These are phyloP conservation scores for Oryzias woworae DNA, from an alignment of 2,113 vertebrate genomes.

Conservation along the genomic window DNA sequence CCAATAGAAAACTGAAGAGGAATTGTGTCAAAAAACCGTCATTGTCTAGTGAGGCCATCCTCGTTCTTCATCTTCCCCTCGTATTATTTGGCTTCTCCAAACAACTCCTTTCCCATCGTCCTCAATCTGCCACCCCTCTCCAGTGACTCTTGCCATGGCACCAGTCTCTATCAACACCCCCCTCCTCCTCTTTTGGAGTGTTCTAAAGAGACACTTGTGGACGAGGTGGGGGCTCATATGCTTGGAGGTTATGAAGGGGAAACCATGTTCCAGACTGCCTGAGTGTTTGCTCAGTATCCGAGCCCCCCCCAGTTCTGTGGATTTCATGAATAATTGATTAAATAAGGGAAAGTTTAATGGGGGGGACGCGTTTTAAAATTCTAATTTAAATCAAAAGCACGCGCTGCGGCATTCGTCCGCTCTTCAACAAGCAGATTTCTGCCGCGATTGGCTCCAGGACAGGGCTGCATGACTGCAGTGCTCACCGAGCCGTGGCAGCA, in stretches of 20 bases:
- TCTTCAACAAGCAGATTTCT: constrained; percentile 53
- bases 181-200: constrained; percentile 42
- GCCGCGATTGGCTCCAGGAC: constrained; percentile 62
- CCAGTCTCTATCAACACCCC: constrained; percentile 35
- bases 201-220: constrained; percentile 65
- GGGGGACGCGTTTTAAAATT: constrained; percentile 78
- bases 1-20: too few relatives aligned
- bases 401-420: constrained; percentile 47
- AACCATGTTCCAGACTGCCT: constrained; percentile 53
- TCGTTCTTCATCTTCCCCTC: constrained; percentile 24
- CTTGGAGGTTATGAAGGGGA: constrained; percentile 53
- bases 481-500: constrained; percentile 41
- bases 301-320: constrained; percentile 54
- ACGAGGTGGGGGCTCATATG: constrained; percentile 27
- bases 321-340: constrained; percentile 80
- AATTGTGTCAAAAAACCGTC: too few relatives aligned
- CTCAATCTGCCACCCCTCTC: constrained; percentile 70
- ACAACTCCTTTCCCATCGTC: constrained; percentile 62
- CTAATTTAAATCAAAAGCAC: constrained; percentile 78
- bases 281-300: constrained; percentile 67
- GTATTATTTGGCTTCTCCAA: constrained; percentile 53
- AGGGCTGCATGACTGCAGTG: constrained; percentile 42
- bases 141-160: constrained; percentile 39
- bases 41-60: constrained; percentile 6
- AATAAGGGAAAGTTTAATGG: constrained; percentile 80